Base-by-base conservation (phyloP, 2,113 vertebrate genomes). In the Mustela lutreola region DNA sequence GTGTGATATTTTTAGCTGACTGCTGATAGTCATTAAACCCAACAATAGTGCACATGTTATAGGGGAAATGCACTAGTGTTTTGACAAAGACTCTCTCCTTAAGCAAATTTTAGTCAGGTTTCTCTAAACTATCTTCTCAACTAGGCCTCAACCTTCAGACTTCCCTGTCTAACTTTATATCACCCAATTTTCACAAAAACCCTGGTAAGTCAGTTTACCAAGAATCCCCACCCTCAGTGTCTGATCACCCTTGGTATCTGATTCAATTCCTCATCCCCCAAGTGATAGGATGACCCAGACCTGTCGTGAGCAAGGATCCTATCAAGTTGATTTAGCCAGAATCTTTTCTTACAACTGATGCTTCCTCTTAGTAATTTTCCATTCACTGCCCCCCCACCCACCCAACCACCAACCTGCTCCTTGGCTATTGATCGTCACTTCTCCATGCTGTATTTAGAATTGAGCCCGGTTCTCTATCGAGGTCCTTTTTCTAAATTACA, bases 1-100 rank as follows among this genome's bases (percentile, higher is more conserved):
- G 58, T 94, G 67, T 95, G 65, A 95, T 97, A 79, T 96, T 96
- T 96, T 97, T 96, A 92, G 33, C 79, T 92, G 71, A 95, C 62
- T 83, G 22, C 65, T 89, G 56, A 75, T 95, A 93, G 75, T 95
- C 88, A 93, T 93, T 88, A 96, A 95, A 85, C 70, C 67, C 65
- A 89, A 90, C 53, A 92, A 71, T 12, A 62, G 60, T 79, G 75
- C 50, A 90, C 71, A 78, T 95, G 70, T 96, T 83, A 84, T 67
- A 92, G 79, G 56, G 97, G 62, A 92, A 75, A 96, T 45, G 9
- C 16, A 73, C 71, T 70, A 48, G 4, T 67, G 39, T 84, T 21
- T 50, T 76, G 31, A 94, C 76, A 94, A 65, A 93, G 39, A 65
- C n/a, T 86, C 36, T 89, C 79, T 71, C 58, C 12, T 39, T 67